A percentile compares a stretch with the other conserved stretches of the same genome.
These are phyloP conservation scores for Psittacula derbiana DNA, from an alignment of 2,797 vertebrate genomes.

Conservation along the genomic window DNA sequence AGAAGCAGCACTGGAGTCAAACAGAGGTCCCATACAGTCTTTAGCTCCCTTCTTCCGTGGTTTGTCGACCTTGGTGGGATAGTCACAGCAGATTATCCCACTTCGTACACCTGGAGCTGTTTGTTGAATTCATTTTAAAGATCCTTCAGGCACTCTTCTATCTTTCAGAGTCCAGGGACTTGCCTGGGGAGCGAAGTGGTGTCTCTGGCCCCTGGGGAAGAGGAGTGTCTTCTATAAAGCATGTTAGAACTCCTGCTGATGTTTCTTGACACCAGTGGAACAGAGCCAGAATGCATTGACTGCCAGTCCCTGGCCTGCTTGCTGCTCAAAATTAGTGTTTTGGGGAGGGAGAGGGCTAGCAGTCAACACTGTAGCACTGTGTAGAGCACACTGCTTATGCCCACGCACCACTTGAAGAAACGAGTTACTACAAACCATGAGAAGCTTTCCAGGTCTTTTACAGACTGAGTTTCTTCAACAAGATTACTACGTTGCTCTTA, in stretches of 20 bases:
- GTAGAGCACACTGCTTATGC: not conserved
- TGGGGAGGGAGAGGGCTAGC: not conserved
- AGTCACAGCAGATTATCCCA: not conserved
- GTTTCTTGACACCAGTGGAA: not conserved
- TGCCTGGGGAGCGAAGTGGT: not conserved
- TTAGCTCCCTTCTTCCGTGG: not conserved
- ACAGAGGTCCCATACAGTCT: not conserved
- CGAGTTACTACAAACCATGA: not conserved
- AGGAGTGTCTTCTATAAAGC: not conserved
- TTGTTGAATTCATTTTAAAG: not conserved
- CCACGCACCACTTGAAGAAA: not conserved
- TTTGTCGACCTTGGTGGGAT: not conserved
- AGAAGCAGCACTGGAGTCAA: not conserved
- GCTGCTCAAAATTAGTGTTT: not conserved
- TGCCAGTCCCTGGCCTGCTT: not conserved
- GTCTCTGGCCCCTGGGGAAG: not conserved
- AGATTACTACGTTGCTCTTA: not conserved
- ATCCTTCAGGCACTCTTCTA: not conserved
- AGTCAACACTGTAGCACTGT: not conserved
- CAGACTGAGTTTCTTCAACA: not conserved
- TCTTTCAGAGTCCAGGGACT: not conserved
- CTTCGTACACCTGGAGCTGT: not conserved
- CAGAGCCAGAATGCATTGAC: not conserved
- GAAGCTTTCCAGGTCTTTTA: not conserved
- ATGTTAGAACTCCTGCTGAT: not conserved